Conservation (phyloP, 2,113 vertebrate genomes). For the Erinaceus europaeus region DNA sequence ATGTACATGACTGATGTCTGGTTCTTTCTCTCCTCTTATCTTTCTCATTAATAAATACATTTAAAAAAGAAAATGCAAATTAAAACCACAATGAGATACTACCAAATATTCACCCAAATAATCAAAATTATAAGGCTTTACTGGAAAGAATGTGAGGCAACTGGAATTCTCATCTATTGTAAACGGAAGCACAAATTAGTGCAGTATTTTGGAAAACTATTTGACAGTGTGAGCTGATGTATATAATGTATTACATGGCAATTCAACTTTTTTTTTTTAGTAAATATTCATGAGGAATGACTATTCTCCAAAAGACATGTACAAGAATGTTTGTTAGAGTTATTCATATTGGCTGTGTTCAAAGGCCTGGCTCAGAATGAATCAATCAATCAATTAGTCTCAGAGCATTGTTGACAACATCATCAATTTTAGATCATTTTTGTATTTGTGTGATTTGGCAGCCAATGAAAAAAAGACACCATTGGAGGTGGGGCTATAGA, state of each 20-base stretch:
- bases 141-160: background rate
- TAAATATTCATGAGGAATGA: background rate
- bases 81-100: background rate
- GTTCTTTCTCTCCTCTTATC: too few relatives aligned
- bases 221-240: background rate
- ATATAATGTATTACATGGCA: background rate
- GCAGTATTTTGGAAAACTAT: background rate
- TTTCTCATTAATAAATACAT: too few relatives aligned
- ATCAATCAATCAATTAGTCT: too few relatives aligned
- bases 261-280: background rate
- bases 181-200: background rate
- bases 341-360: background rate
- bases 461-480: too few relatives aligned
- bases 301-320: background rate
- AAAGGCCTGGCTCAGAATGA: too few relatives aligned
- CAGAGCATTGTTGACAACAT: too few relatives aligned
- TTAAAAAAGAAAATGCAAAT: constrained; percentile 36
- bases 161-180: background rate
- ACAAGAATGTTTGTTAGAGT: background rate
- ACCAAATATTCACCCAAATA: background rate
- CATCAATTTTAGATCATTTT: too few relatives aligned
- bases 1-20: too few relatives aligned
- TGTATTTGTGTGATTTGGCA: too few relatives aligned
- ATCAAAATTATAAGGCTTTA: background rate
- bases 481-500: too few relatives aligned